These are phyloP conservation scores for Clarias macrocephalus DNA, from an alignment of 2,113 vertebrate genomes.

Conservation along the genomic window DNA sequence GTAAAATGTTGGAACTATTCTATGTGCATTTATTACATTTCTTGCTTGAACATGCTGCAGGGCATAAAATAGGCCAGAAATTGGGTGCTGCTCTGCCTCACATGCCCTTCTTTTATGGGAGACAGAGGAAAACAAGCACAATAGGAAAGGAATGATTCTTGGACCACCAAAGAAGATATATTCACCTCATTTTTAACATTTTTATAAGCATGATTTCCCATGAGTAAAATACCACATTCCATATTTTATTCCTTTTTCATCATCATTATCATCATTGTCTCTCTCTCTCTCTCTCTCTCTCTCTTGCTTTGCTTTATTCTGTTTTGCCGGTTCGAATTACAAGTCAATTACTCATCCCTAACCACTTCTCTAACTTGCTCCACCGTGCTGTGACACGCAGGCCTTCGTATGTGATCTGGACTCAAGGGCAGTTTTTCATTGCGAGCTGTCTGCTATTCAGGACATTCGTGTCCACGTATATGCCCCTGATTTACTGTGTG, in stretches of 20 bases:
- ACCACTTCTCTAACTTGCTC: constrained; percentile 27
- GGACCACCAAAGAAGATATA: constrained; percentile 10
- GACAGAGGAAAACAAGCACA: neutral
- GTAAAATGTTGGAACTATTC: neutral
- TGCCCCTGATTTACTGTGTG: constrained; percentile 29
- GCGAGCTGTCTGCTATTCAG: constrained; percentile 27
- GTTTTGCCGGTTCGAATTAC: constrained; percentile 11
- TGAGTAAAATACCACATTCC: neutral
- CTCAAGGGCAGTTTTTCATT: constrained; percentile 26
- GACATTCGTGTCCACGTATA: constrained; percentile 17
- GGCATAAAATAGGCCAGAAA: constrained; percentile 14
- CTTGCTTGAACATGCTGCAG: neutral
- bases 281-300: neutral
- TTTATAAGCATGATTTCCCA: neutral
- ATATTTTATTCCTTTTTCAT: neutral
- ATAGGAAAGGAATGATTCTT: neutral
- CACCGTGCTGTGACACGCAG: neutral
- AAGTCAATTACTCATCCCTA: constrained; percentile 15
- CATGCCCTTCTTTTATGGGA: neutral
- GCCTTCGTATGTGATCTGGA: constrained; percentile 13
- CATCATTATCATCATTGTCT: neutral
- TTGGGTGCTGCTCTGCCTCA: neutral
- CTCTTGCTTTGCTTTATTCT: neutral
- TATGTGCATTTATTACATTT: neutral
- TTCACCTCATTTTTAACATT: constrained; percentile 1